phyloP scores from a whole-genome alignment of 1,140 invertebrate species.

The Spodoptera frugiperda region DNA sequence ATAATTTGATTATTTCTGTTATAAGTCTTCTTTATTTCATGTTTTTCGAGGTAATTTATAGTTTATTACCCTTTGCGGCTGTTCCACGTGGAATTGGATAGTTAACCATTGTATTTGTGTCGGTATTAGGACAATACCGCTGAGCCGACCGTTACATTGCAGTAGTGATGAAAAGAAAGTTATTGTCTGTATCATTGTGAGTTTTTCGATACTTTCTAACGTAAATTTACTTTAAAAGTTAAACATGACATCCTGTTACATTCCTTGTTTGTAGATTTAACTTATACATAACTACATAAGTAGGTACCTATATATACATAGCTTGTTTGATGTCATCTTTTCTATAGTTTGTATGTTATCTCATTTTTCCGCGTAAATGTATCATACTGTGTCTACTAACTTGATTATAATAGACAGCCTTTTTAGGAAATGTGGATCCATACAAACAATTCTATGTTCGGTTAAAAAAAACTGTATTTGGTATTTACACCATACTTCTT shows the following conservation, averaged over 20 bases:
- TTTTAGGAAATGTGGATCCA: too few species aligned
- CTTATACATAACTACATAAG: too few species aligned
- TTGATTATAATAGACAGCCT: too few species aligned
- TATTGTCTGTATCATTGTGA: not conserved
- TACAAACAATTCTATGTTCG: too few species aligned
- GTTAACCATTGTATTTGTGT: slow-evolving; percentile 33
- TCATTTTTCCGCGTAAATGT: too few species aligned
- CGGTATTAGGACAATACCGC: slow-evolving; percentile 23
- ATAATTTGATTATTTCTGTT: not conserved
- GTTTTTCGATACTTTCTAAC: not conserved
- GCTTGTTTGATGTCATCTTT: too few species aligned
- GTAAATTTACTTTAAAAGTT: slow-evolving; percentile 8
- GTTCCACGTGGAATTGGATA: slow-evolving; percentile 26
- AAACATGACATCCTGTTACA: not conserved
- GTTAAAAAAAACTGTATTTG: too few species aligned
- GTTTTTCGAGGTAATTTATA: not conserved
- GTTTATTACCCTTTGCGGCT: not conserved
- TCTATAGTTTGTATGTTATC: too few species aligned
- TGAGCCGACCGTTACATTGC: slow-evolving; percentile 32
- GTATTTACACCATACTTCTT: too few species aligned
- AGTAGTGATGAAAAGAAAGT: slow-evolving; percentile 36
- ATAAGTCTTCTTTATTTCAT: not conserved
- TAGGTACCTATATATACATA: too few species aligned
- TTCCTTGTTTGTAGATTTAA: not conserved
- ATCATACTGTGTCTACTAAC: too few species aligned